phyloP scores from a whole-genome alignment of 2,797 vertebrate species.

The Carcharodon carcharias region DNA sequence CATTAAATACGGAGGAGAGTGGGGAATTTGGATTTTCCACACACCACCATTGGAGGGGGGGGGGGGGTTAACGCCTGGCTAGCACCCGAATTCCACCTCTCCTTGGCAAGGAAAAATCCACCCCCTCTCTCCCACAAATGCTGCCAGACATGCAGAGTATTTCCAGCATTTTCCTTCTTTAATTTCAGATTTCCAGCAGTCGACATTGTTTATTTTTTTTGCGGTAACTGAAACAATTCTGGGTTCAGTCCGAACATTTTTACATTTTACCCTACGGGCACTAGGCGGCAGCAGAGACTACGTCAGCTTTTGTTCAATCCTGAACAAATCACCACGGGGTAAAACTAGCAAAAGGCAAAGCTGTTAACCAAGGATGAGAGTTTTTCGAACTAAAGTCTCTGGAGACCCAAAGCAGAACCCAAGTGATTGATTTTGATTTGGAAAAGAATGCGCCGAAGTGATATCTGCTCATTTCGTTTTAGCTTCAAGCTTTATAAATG shows the following conservation, averaged over 20 bases:
- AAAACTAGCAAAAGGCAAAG: not conserved
- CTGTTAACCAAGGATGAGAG: too few relatives aligned
- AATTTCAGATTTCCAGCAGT: not conserved
- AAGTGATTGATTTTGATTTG: not conserved
- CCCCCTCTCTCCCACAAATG: not conserved
- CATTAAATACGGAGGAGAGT: not conserved
- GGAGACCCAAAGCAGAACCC: not conserved
- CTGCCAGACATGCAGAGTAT: not conserved
- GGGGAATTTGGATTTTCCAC: not conserved
- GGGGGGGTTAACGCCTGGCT: too few relatives aligned
- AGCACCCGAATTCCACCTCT: not conserved
- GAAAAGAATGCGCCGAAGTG: not conserved
- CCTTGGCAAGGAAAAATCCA: not conserved
- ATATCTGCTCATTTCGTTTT: not conserved
- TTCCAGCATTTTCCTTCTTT: not conserved
- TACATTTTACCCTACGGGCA: not conserved
- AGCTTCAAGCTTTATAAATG: not conserved
- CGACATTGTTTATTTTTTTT: not conserved
- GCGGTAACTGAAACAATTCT: not conserved
- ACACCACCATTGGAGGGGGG: too few relatives aligned
- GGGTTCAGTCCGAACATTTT: not conserved
- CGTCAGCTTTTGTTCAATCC: not conserved
- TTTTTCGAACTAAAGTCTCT: not conserved
- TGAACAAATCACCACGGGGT: not conserved
- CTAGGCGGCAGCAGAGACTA: constrained; percentile 24